These are phyloP conservation scores for Ovis canadensis DNA, from an alignment of 2,113 vertebrate species.

Conservation along the genomic window DNA sequence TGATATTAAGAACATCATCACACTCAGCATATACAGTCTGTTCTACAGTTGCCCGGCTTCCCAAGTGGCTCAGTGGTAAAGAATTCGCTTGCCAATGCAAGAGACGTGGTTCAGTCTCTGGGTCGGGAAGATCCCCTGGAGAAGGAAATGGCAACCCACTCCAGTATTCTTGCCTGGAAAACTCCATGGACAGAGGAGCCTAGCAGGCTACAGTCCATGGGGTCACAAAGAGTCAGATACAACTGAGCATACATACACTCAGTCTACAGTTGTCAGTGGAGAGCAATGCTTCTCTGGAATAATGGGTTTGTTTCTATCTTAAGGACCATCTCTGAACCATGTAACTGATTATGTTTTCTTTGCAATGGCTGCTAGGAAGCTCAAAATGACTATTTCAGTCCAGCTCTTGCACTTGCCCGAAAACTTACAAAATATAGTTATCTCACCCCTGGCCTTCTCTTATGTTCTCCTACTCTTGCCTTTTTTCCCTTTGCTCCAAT, in stretches of 20 bases:
- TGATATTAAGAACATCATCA: not conserved
- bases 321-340: not conserved
- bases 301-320: slow-evolving; percentile 10
- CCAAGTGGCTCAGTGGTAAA: not conserved
- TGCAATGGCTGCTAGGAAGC: slow-evolving; percentile 8
- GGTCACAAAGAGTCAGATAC: not conserved
- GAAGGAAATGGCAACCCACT: not conserved
- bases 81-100: not conserved
- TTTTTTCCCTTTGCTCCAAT: not conserved
- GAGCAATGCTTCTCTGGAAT: not conserved
- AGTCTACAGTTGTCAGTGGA: not conserved
- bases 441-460: not conserved
- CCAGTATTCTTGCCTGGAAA: not conserved
- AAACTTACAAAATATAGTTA: not conserved
- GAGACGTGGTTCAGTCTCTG: not conserved
- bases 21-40: not conserved
- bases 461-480: not conserved
- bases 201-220: not conserved
- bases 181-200: not conserved
- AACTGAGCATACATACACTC: not conserved
- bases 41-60: not conserved
- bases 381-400: slow-evolving; percentile 20
- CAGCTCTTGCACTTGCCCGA: not conserved
- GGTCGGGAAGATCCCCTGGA: not conserved
- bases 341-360: slow-evolving; percentile 14